Base-by-base conservation (phyloP, 2,888 invertebrate genomes). In the Minunthozetes semirufus region DNA sequence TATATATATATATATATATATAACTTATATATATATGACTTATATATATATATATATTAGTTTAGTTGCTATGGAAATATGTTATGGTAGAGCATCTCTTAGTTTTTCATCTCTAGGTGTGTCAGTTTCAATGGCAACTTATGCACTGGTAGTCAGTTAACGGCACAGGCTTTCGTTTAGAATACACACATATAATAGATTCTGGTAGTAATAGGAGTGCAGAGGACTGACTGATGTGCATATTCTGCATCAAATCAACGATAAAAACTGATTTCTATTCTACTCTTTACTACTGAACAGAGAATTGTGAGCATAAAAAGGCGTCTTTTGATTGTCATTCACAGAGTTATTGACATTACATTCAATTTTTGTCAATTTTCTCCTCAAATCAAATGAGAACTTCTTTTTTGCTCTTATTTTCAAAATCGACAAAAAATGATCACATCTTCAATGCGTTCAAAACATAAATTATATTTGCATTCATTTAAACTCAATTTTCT, bases 111-210 rank as follows among this genome's bases (percentile, higher is more conserved):
- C 61, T 63, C 61, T 63, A 63, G 61, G 61, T 63, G 61, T 63
- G 61, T 63, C 61, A 63, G 33, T 63, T 63, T 63, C 61, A 63
- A 63, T 63, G 61, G 61, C 61, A 63, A 63, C 61, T 63, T 63
- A 63, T 9, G 11, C 61, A 63, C 61, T 63, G 61, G 33, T 63
- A 33, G 61, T 17, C 19, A 63, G 17, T 33, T 33, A 33, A 33
- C 6, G 13, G 59, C 17, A 22, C 9, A 25, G 59, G 59, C 59
- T 27, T 17, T 27, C 5, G 5, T 13, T 4, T 13, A 9, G 27
- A 9, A 27, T 27, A 59, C 27, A 27, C 17, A 27, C 15, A 27
- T 11, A 48, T 4, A 15, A 46, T 15, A 11, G 46, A 15, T 46
- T 17, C 33, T 48, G 48, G 48, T n/a, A 48, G 15, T 11, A 48